Evolutionary conservation across 2,797 vertebrate species (phyloP).

Genomic region (Thaleichthys pacificus): DNA sequence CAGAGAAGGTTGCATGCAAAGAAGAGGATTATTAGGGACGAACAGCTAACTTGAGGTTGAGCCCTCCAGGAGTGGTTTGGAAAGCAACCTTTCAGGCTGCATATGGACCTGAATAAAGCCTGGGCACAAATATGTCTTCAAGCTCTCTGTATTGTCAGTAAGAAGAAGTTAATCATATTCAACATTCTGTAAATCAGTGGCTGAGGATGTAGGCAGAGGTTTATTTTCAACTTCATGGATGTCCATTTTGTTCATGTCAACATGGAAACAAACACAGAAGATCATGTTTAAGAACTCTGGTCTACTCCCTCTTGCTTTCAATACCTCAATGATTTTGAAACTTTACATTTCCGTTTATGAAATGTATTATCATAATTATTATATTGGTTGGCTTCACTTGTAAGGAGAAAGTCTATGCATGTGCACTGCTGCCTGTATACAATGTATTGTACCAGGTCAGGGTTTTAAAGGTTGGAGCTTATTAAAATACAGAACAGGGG

Average conservation of each 20-base stretch:
- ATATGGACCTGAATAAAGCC: background rate
- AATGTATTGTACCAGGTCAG: background rate
- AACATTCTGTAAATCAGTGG: background rate
- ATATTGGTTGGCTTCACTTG: too few species aligned
- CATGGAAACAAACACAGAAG: background rate
- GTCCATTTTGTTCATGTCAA: background rate
- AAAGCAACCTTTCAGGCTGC: background rate
- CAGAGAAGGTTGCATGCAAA: background rate
- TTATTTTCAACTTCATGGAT: background rate
- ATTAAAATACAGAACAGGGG: background rate
- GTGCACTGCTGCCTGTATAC: background rate
- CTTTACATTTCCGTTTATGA: background rate
- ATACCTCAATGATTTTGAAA: background rate
- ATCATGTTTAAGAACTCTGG: background rate
- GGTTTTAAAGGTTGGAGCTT: background rate
- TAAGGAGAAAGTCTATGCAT: background rate
- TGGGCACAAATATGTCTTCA: background rate
- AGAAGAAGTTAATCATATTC: background rate
- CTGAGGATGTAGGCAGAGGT: background rate
- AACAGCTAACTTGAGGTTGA: background rate
- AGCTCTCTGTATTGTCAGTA: too few species aligned
- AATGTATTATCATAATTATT: background rate
- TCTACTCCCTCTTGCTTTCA: background rate
- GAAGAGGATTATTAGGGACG: too few species aligned
- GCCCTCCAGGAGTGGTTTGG: background rate